Base-by-base conservation (phyloP, 1,140 invertebrate species). In the Brachionus paranguensis region DNA sequence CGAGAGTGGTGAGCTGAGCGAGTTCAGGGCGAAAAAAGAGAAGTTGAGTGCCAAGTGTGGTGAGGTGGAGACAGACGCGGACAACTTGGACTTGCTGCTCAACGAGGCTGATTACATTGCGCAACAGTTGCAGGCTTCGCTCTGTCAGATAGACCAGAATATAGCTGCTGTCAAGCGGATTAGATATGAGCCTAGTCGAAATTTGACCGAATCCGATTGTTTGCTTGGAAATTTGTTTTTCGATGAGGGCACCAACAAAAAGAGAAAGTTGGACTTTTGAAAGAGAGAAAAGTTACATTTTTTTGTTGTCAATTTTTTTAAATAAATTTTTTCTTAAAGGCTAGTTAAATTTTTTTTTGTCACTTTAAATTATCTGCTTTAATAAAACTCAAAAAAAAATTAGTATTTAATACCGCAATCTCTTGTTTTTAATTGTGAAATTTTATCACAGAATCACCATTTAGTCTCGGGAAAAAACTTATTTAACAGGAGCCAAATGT, bases 241-340 rank as follows among this genome's bases (percentile, higher is more conserved):
- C 5, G 68, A 72, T 20, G 68, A 43, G 33, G 17, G 17, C 0
- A 72, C 33, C 14, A 72, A 72, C n/a, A 72, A 72, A 72, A 72
- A 68, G 33, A 33, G 68, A 72, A 72, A 72, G 17, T 20, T 72
- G 33, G 68, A 72, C 41, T 72, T 72, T 72, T 72, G 17, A 72
- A 60, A 7, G 7, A 1, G 2, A 6, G 17, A 17, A 53, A 53
- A 53, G 47, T 6, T 53, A 1, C 7, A 14, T 14, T 1, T 53
- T 60, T 10, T 17, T 17, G 17, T 60, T 60, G 4, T 60, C 10
- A 60, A 24, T 24, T 60, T 60, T 47, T 47, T 47, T 47, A 14
- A 47, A 47, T 47, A 47, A 47, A 47, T 47, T 47, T 37, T 37
- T 37, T 37, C 33, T 37, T 37, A 37, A 37, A 37, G 1, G 33